phyloP scores from a whole-genome alignment of 2,113 vertebrate genomes.

The Esox niger region DNA sequence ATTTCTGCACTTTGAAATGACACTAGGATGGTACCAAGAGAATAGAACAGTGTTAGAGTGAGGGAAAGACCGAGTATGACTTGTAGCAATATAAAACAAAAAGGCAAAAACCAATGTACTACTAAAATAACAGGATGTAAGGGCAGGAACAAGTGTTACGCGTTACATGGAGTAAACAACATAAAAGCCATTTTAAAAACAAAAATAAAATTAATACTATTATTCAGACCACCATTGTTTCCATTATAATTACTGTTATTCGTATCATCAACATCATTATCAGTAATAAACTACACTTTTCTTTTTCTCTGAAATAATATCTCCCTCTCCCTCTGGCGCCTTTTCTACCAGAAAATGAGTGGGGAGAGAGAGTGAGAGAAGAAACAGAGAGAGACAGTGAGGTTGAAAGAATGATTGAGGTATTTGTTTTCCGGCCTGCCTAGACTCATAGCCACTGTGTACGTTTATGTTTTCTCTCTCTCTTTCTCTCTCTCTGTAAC shows the following conservation, averaged over 20 bases:
- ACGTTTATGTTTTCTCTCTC: slow-evolving; percentile 37
- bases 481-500: too few relatives aligned
- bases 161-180: slow-evolving; percentile 50
- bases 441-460: slow-evolving; percentile 21
- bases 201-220: slow-evolving; percentile 67
- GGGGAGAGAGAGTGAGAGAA: slow-evolving; percentile 22
- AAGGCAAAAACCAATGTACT: slow-evolving; percentile 62
- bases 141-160: slow-evolving; percentile 47
- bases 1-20: slow-evolving; percentile 26
- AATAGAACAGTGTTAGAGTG: slow-evolving; percentile 36
- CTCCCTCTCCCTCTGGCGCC: slow-evolving; percentile 22
- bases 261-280: slow-evolving; percentile 37
- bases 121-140: slow-evolving; percentile 47
- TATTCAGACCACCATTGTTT: slow-evolving; percentile 51
- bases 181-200: slow-evolving; percentile 55
- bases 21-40: slow-evolving; percentile 38
- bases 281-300: slow-evolving; percentile 29
- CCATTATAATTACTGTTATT: slow-evolving; percentile 52
- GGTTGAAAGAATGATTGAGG: slow-evolving; percentile 43
- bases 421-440: slow-evolving; percentile 47
- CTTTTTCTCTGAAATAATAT: slow-evolving; percentile 32
- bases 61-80: slow-evolving; percentile 37
- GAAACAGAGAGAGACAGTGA: slow-evolving; percentile 25
- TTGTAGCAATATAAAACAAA: slow-evolving; percentile 41
- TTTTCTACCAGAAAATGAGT: slow-evolving; percentile 19